Base-by-base conservation (phyloP, 2,113 vertebrate genomes). In the Pristiophorus japonicus region DNA sequence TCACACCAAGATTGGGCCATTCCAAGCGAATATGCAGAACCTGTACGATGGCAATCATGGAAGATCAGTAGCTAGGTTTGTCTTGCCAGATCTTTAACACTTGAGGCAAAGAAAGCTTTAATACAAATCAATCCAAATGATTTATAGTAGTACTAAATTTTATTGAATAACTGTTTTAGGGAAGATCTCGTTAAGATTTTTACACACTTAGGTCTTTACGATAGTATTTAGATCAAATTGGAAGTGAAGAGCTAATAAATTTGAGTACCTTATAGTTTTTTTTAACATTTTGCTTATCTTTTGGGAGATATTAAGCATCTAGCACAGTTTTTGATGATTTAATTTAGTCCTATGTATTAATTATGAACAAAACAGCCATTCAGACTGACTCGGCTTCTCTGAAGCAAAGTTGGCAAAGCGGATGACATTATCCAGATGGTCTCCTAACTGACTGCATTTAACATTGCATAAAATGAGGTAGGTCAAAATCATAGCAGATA, bases 121-220 rank as follows among this genome's bases (percentile, higher is more conserved):
- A 38, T 93, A 20, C 38, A 93, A 38, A 66, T 66, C 91, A 65
- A 93, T 93, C 91, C 91, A 93, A 65, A 22, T 93, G 62, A 93
- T 65, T 93, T 93, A 42, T 93, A 8, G 59, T 22, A 93, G 59
- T 42, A 66, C n/a, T 93, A 65, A 38, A 93, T 93, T 42, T 42
- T 65, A 91, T n/a, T 62, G 55, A 62, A 62, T 90, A 65, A 93
- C 16, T 93, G 90, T 24, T 93, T 42, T 42, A 42, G 34, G 24
- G 88, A n/a, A 34, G 91, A 93, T 66, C 59, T 66, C 63, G 38
- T 93, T 42, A 42, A 20, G n/a, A 66, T 66, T 27, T 42, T 66
- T 93, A 66, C 59, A 38, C 38, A 24, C 62, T 65, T 66, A 22
- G 63, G 16, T 93, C 91, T 65, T 93, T 66, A 63, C 8, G 66